Evolutionary conservation across 1,140 invertebrate species (phyloP).

Genomic region (Geopemphigus sp.): DNA sequence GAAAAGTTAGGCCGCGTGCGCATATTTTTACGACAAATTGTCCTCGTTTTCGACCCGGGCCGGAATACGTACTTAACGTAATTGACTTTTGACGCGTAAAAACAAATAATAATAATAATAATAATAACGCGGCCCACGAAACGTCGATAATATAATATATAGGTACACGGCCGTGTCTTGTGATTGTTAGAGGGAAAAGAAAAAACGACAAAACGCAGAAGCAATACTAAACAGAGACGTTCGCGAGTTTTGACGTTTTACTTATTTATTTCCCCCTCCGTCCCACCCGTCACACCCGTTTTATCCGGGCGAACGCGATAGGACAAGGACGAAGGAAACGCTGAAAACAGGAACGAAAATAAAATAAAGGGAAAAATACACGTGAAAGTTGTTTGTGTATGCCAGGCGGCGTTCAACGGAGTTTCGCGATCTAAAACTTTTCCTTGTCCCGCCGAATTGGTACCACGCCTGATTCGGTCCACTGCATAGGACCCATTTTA

Average conservation of each 20-base stretch:
- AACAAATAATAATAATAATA: too few species aligned
- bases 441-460: slow-evolving; percentile 12
- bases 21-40: too few species aligned
- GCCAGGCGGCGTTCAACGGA: slow-evolving; percentile 18
- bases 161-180: too few species aligned
- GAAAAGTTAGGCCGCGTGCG: too few species aligned
- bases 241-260: slow-evolving; percentile 32
- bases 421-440: slow-evolving; percentile 44
- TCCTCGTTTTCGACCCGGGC: too few species aligned
- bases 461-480: slow-evolving; percentile 39
- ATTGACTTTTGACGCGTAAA: too few species aligned
- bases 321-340: background rate
- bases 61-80: too few species aligned
- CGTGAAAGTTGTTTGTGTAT: slow-evolving; percentile 37
- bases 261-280: background rate
- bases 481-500: slow-evolving; percentile 45
- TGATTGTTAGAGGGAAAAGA: too few species aligned
- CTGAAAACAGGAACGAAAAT: background rate
- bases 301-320: too few species aligned
- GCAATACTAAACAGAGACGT: slow-evolving; percentile 24
- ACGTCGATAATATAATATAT: too few species aligned
- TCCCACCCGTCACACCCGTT: background rate
- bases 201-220: background rate
- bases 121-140: too few species aligned
- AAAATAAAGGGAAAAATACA: slow-evolving; percentile 22